Conservation (phyloP, 2,797 vertebrate species). For the Macrochelys suwanniensis region DNA sequence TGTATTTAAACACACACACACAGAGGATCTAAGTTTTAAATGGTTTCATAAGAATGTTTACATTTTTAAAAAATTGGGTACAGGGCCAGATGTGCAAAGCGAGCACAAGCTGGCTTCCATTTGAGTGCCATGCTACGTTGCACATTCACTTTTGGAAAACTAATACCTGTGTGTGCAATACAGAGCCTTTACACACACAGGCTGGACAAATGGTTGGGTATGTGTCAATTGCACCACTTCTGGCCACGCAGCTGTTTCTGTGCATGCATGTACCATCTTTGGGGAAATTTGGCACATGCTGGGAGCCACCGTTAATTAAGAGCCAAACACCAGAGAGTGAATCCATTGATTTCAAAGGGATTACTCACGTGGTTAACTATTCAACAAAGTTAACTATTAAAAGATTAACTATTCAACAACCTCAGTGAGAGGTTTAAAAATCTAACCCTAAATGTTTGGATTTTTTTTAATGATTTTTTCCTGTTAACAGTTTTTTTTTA, state of each 20-base stretch:
- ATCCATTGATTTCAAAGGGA: background rate
- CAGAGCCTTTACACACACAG: background rate
- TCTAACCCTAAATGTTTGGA: background rate
- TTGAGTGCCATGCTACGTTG: background rate
- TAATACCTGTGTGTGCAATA: background rate
- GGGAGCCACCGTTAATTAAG: background rate
- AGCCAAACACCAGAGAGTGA: background rate
- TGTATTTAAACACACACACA: background rate
- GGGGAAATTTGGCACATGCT: background rate
- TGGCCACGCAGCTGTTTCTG: too few species aligned
- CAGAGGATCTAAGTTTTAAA: background rate
- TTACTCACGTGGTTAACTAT: background rate
- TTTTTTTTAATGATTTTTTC: background rate
- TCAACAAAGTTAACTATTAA: background rate
- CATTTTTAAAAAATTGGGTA: background rate
- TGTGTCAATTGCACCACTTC: background rate
- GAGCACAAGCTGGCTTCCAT: background rate
- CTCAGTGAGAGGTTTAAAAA: background rate
- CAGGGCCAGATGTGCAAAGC: background rate
- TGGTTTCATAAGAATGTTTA: background rate
- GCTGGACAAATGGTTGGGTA: background rate
- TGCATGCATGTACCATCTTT: background rate
- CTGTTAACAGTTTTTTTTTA: background rate
- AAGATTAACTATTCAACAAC: background rate
- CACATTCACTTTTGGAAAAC: background rate